These are phyloP conservation scores for Netelia melanura DNA, from an alignment of 2,888 invertebrate genomes.

Conservation along the genomic window DNA sequence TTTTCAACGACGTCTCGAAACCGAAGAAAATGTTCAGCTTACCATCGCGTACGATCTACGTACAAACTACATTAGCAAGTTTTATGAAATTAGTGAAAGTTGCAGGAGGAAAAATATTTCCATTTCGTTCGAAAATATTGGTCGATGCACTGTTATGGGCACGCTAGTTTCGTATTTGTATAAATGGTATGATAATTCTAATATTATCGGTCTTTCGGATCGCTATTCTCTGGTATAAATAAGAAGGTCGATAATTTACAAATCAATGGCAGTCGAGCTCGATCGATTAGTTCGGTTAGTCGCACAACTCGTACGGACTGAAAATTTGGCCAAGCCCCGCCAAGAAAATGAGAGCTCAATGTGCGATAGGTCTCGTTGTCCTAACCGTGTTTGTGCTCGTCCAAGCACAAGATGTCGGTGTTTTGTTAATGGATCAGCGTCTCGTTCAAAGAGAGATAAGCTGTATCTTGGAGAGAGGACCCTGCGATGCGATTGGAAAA, in stretches of 20 bases:
- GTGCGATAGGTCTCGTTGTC: conserved; percentile 39
- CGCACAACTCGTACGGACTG: neutral
- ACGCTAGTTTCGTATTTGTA: conserved; percentile 14
- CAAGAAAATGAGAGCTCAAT: conserved; percentile 53
- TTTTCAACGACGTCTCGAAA: neutral
- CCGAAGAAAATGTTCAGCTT: neutral
- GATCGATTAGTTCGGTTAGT: neutral
- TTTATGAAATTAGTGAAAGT: conserved; percentile 22
- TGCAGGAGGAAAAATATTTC: neutral
- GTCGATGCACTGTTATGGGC: neutral
- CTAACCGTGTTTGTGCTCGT: conserved; percentile 29
- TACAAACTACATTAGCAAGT: neutral
- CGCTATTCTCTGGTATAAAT: conserved; percentile 23
- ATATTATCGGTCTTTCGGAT: conserved; percentile 17
- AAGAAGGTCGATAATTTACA: neutral
- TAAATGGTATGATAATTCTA: neutral
- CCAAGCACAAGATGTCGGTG: conserved; percentile 66
- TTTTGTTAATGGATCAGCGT: conserved; percentile 62
- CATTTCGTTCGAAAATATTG: neutral
- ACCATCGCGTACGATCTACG: neutral
- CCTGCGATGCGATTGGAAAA: conserved; percentile 87
- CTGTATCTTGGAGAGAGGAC: conserved; percentile 87
- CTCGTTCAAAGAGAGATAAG: conserved; percentile 84
- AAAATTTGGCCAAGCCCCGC: neutral
- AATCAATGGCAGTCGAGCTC: conserved; percentile 13